Base-by-base conservation (phyloP, 2,113 vertebrate genomes). In the Phoenicopterus ruber region DNA sequence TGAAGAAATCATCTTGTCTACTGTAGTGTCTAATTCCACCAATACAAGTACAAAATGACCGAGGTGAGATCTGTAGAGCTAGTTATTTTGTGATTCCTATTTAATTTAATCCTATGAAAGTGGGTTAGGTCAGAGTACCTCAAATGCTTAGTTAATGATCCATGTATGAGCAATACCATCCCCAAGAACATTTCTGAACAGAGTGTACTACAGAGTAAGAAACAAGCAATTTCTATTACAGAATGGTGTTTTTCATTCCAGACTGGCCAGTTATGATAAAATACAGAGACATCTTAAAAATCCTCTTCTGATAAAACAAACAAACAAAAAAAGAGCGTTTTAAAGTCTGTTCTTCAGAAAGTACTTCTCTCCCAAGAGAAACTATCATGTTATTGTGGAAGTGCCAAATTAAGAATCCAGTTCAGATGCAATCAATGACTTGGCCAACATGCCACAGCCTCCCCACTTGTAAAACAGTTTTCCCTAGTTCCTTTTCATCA, bases 31-130 rank as follows among this genome's bases (percentile, higher is more conserved):
- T 86, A 94, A 92, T 84, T 95, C 73, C 57, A 86, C 55, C 61
- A 65, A 32, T 32, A 76, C 36, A 89, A 82, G 69, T 82, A 71
- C 47, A 89, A 89, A 93, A 86, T 57, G 17, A 89, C 79, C 0
- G 0, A 78, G 46, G 65, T 47, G 72, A 92, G 74, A 87, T 76
- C 57, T 80, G 66, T 88, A 80, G 87, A 91, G 54, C 32, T 49
- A 57, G 65, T 69, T 95, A 93, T 94, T 96, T 82, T 54, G 49
- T 82, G 47, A 88, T 44, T 95, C 74, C 59, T 83, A 61, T 79
- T 92, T 81, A 42, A 84, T 90, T 90, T 82, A 88, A 89, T 79
- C 47, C 49, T 61, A 46, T 36, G 24, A 70, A 93, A 92, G 80
- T 20, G 8, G 10, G 54, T 82, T 76, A 94, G 76, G 71, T 84